These are phyloP conservation scores for Heliconius erato DNA, from an alignment of 2,888 invertebrate genomes.

Conservation along the genomic window DNA sequence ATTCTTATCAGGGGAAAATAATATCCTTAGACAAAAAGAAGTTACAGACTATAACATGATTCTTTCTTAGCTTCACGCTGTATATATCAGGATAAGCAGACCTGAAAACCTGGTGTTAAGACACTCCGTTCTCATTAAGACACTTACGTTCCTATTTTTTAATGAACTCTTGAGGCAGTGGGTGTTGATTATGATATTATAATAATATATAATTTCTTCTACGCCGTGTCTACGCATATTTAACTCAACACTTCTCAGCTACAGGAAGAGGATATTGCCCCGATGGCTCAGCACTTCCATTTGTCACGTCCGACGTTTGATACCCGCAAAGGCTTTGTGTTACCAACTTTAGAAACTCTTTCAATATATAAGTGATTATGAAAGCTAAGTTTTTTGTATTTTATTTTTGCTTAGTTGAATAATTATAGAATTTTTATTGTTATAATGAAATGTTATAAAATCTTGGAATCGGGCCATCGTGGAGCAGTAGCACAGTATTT, in stretches of 20 bases:
- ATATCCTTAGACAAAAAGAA: no score
- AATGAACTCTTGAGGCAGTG: not conserved
- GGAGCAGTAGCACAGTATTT: no score
- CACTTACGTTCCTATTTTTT: no score
- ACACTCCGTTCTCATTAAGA: no score
- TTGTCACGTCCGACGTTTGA: constrained; percentile 70
- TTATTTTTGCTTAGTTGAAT: not conserved
- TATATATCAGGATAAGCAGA: no score
- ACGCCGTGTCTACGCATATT: constrained; percentile 45
- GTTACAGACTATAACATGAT: no score
- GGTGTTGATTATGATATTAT: not conserved
- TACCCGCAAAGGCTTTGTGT: constrained; percentile 57
- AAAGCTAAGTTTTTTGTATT: not conserved
- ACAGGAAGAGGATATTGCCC: constrained; percentile 75
- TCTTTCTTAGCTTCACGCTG: no score
- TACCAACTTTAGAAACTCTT: constrained; percentile 52
- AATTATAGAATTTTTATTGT: not conserved
- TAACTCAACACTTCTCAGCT: constrained; percentile 53
- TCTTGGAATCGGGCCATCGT: no score
- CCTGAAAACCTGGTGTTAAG: no score
- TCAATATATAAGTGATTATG: constrained; percentile 36
- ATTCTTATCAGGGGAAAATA: no score
- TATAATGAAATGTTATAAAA: no score
- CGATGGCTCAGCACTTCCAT: constrained; percentile 74
- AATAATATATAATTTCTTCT: not conserved